Evolutionary conservation across 2,888 invertebrate genomes (phyloP).

Genomic region (Acheta domesticus): DNA sequence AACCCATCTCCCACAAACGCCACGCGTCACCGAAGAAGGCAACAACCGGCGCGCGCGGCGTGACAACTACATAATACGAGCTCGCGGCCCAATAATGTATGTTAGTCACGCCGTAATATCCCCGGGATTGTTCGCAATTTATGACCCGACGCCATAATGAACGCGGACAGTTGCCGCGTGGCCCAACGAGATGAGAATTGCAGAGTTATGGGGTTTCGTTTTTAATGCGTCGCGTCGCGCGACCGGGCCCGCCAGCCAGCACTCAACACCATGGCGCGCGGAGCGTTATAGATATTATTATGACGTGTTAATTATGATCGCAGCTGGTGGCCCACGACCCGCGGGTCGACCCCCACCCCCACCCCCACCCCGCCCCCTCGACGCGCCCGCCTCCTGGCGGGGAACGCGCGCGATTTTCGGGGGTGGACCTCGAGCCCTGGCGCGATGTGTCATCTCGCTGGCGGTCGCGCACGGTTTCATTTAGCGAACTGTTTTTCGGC

Average conservation of each 20-base stretch:
- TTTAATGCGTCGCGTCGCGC: too few relatives aligned
- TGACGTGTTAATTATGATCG: too few relatives aligned
- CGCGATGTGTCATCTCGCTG: background rate
- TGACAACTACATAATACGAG: slow-evolving; percentile 7
- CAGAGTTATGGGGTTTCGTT: too few relatives aligned
- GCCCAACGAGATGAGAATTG: too few relatives aligned
- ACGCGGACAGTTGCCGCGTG: background rate
- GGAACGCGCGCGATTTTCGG: background rate
- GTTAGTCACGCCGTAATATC: background rate
- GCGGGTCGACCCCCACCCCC: background rate
- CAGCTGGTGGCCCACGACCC: too few relatives aligned
- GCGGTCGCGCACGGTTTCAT: background rate
- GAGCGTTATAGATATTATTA: too few relatives aligned
- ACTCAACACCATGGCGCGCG: too few relatives aligned
- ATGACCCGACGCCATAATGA: background rate
- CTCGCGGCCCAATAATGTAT: background rate
- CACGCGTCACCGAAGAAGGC: background rate
- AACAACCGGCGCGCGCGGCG: background rate
- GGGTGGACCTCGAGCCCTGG: background rate
- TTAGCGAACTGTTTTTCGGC: background rate
- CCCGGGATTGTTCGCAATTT: background rate
- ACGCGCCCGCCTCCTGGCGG: background rate
- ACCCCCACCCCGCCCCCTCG: background rate
- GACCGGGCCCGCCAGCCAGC: too few relatives aligned
- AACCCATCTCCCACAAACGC: background rate